phyloP scores from a whole-genome alignment of 1,140 invertebrate genomes.

The Goniozus legneri region DNA sequence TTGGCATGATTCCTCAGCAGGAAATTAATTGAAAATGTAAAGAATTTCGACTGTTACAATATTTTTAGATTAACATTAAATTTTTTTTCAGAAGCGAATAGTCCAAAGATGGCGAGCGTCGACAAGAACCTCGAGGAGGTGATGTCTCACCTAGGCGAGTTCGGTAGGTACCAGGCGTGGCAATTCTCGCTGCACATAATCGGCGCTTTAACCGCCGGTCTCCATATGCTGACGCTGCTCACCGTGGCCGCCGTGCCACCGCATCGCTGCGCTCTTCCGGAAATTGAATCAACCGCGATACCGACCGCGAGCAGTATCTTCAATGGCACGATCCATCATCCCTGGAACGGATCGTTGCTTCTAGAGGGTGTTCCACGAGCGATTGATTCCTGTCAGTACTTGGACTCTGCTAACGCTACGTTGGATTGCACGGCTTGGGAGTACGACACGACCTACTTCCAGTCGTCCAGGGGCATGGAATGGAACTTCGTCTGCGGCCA shows the following conservation, averaged over 20 bases:
- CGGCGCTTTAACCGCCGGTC: conserved; percentile 69
- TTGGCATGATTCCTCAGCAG: neutral
- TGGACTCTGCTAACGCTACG: conserved; percentile 48
- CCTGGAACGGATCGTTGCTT: neutral
- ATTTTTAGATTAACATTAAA: neutral
- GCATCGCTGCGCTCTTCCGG: conserved; percentile 67
- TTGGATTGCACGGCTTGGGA: conserved; percentile 63
- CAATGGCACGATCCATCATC: neutral
- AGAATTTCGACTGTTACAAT: too few relatives aligned
- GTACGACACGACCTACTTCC: conserved; percentile 68
- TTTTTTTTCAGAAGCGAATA: neutral
- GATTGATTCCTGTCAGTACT: conserved; percentile 60
- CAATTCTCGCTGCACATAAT: conserved; percentile 75
- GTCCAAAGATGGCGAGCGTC: conserved; percentile 50
- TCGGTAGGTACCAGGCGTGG: conserved; percentile 72
- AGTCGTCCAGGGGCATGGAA: conserved; percentile 70
- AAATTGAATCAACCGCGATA: conserved; percentile 7
- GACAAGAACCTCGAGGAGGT: conserved; percentile 65
- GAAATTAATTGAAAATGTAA: neutral
- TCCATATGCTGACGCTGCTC: conserved; percentile 76
- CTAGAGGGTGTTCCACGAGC: conserved; percentile 20
- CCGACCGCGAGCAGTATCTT: neutral
- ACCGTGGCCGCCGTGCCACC: conserved; percentile 76
- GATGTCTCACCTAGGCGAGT: conserved; percentile 71
- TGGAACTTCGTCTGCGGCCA: conserved; percentile 83